Evolutionary conservation across 1,140 invertebrate species (phyloP), one percentile per base, ranked within the genome.

Genomic region (Notospermus geniculatus): DNA sequence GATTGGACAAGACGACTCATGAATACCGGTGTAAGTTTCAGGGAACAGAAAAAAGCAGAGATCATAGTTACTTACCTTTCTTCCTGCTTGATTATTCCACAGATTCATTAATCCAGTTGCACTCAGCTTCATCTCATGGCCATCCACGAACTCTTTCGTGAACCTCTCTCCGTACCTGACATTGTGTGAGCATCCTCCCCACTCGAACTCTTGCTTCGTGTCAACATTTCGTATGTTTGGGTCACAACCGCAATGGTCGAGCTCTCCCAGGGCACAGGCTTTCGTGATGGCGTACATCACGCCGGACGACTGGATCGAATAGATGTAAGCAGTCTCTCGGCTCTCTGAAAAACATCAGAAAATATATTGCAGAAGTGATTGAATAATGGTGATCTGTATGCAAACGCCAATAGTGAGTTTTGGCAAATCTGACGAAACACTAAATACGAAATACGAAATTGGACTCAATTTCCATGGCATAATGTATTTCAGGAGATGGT

Each of bases 71-170:
- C 82, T 82, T 82, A 91, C 90, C 82, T 91, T 86, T 82, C 92
- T 84, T 59, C 92, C 92, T 63, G 92, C 92, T 80, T 95, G 92
- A 71, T 93, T 95, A 78, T 95, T 94, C 80, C 95, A 93, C 19
- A 93, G 84, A 80, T 94, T 94, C 91, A 96, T 93, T 22, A 94
- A 80, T 7, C 90, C 90, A 46, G 87, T 85, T 23, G 89, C 86
- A 46, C 87, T 84, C 58, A 87, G 85, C 65, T 84, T 85, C 77
- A 88, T 86, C 80, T 93, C 91, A 61, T 85, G 87, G 0, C 89
- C 85, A 71, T 95, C 93, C 0, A 92, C 86, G 82, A 94, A 95
- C 60, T 93, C 89, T 67, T 88, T 87, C 67, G 90, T 91, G 76
- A 92, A 92, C 71, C 86, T 87, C 69, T 91, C 88, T 11, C 91